Evolutionary conservation across 2,797 vertebrate species (phyloP).

Genomic region (Sebastes minor): DNA sequence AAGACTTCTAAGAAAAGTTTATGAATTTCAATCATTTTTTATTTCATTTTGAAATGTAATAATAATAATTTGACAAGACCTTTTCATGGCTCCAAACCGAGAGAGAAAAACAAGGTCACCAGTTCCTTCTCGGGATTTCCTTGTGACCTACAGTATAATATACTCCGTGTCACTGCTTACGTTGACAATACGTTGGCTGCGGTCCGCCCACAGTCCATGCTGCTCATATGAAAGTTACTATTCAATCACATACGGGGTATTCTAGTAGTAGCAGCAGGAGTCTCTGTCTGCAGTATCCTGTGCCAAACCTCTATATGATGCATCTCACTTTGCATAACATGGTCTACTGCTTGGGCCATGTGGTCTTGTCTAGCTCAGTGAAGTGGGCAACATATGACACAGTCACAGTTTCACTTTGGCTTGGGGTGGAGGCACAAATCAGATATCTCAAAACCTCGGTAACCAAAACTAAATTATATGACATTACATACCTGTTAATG

Average conservation of each 20-base stretch:
- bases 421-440: neutral
- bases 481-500: neutral
- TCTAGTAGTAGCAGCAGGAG: neutral
- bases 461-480: neutral
- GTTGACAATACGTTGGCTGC: neutral
- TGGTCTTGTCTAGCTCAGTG: neutral
- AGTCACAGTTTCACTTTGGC: neutral
- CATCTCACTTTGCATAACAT: neutral
- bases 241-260: neutral
- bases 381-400: conserved; percentile 14
- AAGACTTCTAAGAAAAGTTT: neutral
- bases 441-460: neutral
- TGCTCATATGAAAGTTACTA: neutral
- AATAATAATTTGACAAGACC: neutral
- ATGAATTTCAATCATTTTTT: neutral
- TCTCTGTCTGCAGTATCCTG: conserved; percentile 1
- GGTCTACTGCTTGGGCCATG: neutral
- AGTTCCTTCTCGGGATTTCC: neutral
- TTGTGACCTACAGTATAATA: conserved; percentile 11
- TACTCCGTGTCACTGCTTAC: neutral
- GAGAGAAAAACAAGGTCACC: conserved; percentile 8
- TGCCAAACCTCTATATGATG: conserved; percentile 1
- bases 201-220: neutral
- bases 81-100: neutral
- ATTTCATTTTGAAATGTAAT: conserved; percentile 2